These are phyloP conservation scores for Caenorhabditis sulstoni DNA, from an alignment of 2,888 invertebrate species.

Conservation along the genomic window DNA sequence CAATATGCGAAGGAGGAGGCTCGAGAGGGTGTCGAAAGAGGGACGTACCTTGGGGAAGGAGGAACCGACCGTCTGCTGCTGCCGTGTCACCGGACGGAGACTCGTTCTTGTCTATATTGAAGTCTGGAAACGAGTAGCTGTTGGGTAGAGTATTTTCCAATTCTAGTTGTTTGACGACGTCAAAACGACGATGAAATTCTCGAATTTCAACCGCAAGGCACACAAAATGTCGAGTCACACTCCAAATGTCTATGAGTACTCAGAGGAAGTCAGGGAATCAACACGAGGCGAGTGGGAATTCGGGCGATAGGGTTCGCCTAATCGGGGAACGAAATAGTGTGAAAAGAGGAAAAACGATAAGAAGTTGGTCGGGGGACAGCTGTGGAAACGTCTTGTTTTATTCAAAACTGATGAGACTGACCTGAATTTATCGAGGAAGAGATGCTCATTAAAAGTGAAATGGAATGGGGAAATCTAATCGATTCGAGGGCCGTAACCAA, in stretches of 20 bases:
- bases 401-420: constrained; percentile 6
- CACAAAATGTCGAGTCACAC: constrained; percentile 15
- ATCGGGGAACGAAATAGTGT: constrained; percentile 35
- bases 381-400: not conserved
- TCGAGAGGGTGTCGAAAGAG: constrained; percentile 35
- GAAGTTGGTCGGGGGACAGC: not conserved
- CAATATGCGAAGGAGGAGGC: constrained; percentile 38
- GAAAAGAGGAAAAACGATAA: constrained; percentile 27
- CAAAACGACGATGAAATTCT: constrained; percentile 21
- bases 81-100: not conserved
- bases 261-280: not conserved
- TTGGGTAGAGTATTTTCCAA: constrained; percentile 4
- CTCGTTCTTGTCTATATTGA: constrained; percentile 6
- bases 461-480: constrained; percentile 3
- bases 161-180: constrained; percentile 18
- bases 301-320: constrained; percentile 22
- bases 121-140: constrained; percentile 16
- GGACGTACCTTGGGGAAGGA: constrained; percentile 10
- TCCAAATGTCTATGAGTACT: not conserved
- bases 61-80: not conserved
- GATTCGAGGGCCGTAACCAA: not conserved
- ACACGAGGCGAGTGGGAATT: not conserved
- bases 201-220: constrained; percentile 24
- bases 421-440: not conserved
- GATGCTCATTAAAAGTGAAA: not conserved